Percentiles rank a stretch among this genome's conserved stretches.
Evolutionary conservation across 2,113 vertebrate species (phyloP).

Genomic region (Anoplopoma fimbria): DNA sequence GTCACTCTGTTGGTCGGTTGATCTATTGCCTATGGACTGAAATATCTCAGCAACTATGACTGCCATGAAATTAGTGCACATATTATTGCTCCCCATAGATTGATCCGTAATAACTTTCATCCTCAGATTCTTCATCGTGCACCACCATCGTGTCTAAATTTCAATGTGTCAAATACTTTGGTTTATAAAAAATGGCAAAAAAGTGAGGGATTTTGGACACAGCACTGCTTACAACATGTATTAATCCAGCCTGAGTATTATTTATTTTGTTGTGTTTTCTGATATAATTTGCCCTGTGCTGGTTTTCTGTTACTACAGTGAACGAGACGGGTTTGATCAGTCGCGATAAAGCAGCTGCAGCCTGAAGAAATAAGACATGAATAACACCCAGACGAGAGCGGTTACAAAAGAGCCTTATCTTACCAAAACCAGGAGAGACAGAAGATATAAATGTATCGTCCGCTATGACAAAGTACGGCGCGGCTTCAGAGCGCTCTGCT

Average conservation of each 20-base stretch:
- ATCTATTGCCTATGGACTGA: background rate
- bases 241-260: background rate
- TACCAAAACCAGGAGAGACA: slow-evolving; percentile 14
- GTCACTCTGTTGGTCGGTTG: background rate
- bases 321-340: background rate
- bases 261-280: background rate
- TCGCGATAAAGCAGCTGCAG: slow-evolving; percentile 1
- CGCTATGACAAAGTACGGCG: slow-evolving; percentile 27
- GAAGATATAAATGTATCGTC: slow-evolving; percentile 15
- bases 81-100: background rate
- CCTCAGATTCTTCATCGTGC: background rate
- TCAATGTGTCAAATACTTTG: background rate
- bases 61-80: background rate
- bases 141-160: background rate
- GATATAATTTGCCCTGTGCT: background rate
- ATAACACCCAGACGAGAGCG: background rate
- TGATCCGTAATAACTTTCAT: background rate
- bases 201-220: background rate
- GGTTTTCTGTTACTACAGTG: background rate
- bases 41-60: background rate
- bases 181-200: background rate
- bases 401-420: slow-evolving; percentile 7
- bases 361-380: slow-evolving; percentile 8
- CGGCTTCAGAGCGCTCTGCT: slow-evolving; percentile 5
- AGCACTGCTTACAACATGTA: background rate